A percentile compares a stretch with the other conserved stretches of the same genome.
Conservation (phyloP, 2,113 vertebrate genomes). For the Hemichromis elongatus region DNA sequence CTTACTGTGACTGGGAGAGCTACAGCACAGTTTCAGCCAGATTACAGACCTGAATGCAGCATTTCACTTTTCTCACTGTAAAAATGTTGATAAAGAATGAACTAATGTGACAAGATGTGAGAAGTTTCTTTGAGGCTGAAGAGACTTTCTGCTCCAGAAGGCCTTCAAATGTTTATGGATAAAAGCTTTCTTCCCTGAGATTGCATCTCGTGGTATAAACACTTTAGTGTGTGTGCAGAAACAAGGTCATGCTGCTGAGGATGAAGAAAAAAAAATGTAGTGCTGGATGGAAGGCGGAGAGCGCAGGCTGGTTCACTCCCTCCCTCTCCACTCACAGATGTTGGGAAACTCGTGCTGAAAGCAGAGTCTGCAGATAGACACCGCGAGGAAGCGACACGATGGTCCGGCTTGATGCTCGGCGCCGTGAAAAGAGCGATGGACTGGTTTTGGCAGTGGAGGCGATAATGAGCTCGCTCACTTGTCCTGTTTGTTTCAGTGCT, state of each 20-base stretch:
- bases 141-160: neutral
- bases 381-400: neutral
- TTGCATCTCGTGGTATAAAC: neutral
- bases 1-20: neutral
- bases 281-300: neutral
- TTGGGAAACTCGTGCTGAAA: neutral
- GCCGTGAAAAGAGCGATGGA: neutral
- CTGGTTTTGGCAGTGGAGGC: neutral
- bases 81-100: neutral
- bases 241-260: neutral
- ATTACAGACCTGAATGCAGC: neutral
- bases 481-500: neutral
- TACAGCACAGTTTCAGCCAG: fast-evolving
- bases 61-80: neutral
- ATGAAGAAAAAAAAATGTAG: neutral
- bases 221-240: neutral
- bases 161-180: neutral
- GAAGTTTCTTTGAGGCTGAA: neutral
- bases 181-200: neutral
- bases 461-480: neutral
- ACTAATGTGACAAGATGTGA: neutral
- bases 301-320: neutral
- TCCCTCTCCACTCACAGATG: neutral
- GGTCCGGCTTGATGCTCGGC: fast-evolving
- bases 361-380: neutral